Percentiles rank a stretch among this genome's conserved stretches.
Evolutionary conservation across 2,888 invertebrate genomes (phyloP).

Genomic region (Athalia cordata): DNA sequence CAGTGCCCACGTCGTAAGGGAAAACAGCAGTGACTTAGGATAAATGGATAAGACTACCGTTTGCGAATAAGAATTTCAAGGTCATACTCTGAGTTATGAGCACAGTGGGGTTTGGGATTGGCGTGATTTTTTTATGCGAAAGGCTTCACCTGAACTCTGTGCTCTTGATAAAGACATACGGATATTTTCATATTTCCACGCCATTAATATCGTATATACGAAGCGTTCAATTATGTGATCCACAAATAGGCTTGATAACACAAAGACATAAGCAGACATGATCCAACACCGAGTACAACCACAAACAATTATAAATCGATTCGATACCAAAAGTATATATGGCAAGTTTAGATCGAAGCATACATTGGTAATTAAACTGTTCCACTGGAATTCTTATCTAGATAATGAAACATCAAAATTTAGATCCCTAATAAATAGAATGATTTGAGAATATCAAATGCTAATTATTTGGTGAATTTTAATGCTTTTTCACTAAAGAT

Average conservation of each 20-base stretch:
- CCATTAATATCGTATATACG: constrained; percentile 3
- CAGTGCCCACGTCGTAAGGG: background rate
- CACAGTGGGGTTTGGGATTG: constrained; percentile 40
- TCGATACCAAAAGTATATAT: constrained; percentile 38
- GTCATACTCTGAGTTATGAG: constrained; percentile 28
- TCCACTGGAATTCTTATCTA: no score
- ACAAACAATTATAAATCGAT: constrained; percentile 55
- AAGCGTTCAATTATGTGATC: constrained; percentile 13
- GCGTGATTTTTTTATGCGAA: constrained; percentile 10
- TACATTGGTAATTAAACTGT: background rate
- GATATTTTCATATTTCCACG: background rate
- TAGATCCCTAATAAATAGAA: no score
- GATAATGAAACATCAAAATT: no score
- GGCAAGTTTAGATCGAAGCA: constrained; percentile 22
- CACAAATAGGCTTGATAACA: constrained; percentile 38
- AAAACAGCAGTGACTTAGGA: background rate
- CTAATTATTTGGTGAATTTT: background rate
- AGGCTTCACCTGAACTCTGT: constrained; percentile 7
- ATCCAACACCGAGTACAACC: constrained; percentile 66
- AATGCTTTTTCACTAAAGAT: background rate
- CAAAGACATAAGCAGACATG: constrained; percentile 64
- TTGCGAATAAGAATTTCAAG: background rate
- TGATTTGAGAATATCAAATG: background rate
- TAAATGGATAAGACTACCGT: background rate
- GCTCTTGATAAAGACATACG: background rate